Base-by-base conservation (phyloP, 2,113 vertebrate species). In the Gnathonemus echidnorhynchus region DNA sequence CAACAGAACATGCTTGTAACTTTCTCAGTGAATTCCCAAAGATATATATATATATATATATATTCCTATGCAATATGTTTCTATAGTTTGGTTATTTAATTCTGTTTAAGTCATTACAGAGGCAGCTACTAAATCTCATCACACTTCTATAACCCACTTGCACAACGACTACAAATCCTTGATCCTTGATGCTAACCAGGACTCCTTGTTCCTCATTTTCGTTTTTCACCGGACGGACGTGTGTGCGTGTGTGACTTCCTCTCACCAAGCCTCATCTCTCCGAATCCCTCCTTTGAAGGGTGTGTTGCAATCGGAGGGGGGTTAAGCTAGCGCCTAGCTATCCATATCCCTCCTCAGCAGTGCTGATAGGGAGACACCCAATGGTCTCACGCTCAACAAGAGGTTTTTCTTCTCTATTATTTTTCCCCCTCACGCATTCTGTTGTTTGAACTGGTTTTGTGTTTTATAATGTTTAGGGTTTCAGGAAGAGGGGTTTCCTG, bases 401-500 rank as follows among this genome's bases (percentile, higher is more conserved):
- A 48, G 9, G 11, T n/a, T 85, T 48, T n/a, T 84, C 10, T 45
- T 39, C 5, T 3, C 35, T 48, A n/a, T 85, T n/a, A 24, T 85
- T 48, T 85, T 85, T 2, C 42, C 45, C 45, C 45, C 83, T n/a
- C 35, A 66, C 89, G 92, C 91, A 92, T 93, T 94, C 94, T 94
- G 93, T 94, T 49, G 9, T n/a, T 24, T 17, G 39, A 77, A 39
- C 35, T 2, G 74, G 35, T 80, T 35, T 80, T 17, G 27, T 19
- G 31, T 53, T 52, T n/a, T 87, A n/a, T 53, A 6, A 52, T 53
- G 49, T n/a, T 87, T 35, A 45, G 10, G 17, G 8, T 52, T 94
- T 95, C 94, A 91, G 87, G 91, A 93, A 91, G 92, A 91, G 91
- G 93, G 95, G 95, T 95, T 52, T 62, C 24, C 94, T 95, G 93